Conservation (phyloP, 2,797 vertebrate genomes). For the Lerista edwardsae region DNA sequence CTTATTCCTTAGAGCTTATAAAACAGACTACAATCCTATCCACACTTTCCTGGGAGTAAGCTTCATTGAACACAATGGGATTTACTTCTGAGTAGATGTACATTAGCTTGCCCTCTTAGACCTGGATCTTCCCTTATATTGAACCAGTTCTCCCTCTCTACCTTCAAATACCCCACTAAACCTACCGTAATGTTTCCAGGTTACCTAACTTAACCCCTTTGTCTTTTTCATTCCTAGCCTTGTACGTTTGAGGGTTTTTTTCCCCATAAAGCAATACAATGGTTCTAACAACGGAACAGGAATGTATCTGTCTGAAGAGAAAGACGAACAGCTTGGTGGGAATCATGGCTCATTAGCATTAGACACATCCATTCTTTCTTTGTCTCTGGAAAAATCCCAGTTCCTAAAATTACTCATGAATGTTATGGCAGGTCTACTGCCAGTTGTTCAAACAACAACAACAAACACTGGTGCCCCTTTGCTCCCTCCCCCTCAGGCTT, state of each 20-base stretch:
- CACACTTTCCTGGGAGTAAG: too few relatives aligned
- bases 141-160: background rate
- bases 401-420: background rate
- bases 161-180: background rate
- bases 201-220: background rate
- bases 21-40: too few relatives aligned
- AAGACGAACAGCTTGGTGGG: background rate
- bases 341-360: background rate
- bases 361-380: conserved; percentile 6
- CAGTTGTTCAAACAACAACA: background rate
- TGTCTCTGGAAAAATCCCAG: background rate
- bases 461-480: background rate
- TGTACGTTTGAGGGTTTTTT: background rate
- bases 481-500: background rate
- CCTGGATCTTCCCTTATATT: too few relatives aligned
- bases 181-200: background rate
- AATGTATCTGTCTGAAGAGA: background rate
- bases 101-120: too few relatives aligned
- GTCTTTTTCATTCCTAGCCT: background rate
- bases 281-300: background rate
- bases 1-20: too few relatives aligned
- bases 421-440: background rate
- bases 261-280: background rate
- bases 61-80: too few relatives aligned
- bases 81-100: too few relatives aligned